phyloP scores from a whole-genome alignment of 2,797 vertebrate genomes.

The Furcifer pardalis region DNA sequence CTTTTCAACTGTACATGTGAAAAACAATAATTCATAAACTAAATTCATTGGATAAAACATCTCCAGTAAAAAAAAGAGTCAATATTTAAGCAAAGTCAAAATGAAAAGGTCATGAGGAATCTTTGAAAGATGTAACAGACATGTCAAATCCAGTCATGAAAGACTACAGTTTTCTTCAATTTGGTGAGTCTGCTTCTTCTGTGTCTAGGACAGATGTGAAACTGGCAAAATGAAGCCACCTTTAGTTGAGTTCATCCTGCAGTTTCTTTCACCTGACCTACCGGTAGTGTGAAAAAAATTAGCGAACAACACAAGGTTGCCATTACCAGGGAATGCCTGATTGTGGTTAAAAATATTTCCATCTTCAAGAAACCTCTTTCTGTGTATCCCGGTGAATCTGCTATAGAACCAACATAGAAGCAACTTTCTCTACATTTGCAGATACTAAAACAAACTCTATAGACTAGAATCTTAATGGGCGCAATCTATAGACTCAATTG shows the following conservation, averaged over 20 bases:
- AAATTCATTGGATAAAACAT: not conserved
- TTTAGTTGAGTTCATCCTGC: no score
- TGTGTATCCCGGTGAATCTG: no score
- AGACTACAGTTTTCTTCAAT: not conserved
- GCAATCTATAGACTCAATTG: no score
- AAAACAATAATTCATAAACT: not conserved
- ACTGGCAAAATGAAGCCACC: no score
- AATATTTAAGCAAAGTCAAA: not conserved
- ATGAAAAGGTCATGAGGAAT: not conserved
- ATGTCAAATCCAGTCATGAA: not conserved
- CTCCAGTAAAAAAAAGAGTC: not conserved
- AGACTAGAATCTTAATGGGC: conserved; percentile 5
- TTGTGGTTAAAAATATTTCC: no score
- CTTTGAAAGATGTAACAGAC: not conserved
- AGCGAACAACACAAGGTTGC: no score
- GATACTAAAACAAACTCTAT: not conserved
- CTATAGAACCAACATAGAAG: conserved; percentile 13
- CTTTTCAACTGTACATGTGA: not conserved
- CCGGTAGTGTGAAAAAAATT: no score
- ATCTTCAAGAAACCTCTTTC: no score
- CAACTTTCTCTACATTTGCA: conserved; percentile 24
- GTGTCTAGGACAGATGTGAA: no score
- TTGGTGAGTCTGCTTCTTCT: no score
- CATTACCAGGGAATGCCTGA: no score
- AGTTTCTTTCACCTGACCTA: no score